Base-by-base conservation (phyloP, 2,113 vertebrate species). In the Climacteris rufus region DNA sequence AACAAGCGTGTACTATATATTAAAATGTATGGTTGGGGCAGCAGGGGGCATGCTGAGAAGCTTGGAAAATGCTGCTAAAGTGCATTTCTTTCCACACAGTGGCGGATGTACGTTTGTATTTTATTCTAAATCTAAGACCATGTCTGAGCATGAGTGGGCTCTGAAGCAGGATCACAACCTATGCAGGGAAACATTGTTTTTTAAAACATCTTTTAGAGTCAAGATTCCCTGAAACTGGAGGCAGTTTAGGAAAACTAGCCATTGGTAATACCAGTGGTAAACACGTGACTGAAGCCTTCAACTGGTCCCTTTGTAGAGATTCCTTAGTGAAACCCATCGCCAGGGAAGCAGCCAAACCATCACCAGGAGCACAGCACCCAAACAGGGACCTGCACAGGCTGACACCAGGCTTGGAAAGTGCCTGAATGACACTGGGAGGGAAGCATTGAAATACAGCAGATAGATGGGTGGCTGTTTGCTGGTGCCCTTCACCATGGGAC, bases 1-100 rank as follows among this genome's bases (percentile, higher is more conserved):
- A 96, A 95, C 76, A 96, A 94, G 90, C 63, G 2, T 94, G 91
- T 91, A 80, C 89, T 77, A 83, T 96, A 94, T 76, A 80, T 91
- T 95, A 90, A 94, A 93, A 88, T 74, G 87, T 96, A 70, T 45
- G 61, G 82, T 35, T 76, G 75, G 47, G 65, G 69, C 0, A 0
- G 68, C 63, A 52, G 70, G 66, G 50, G 71, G 17, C 75, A 77
- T 21, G 49, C 83, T 60, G 89, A 89, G 91, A 84, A 40, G 64
- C 83, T 72, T 89, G 72, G 77, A 81, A 92, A 95, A 83, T 9
- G 40, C 53, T 88, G 66, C 83, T 94, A 17, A 96, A 94, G 37
- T 40, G 6, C 53, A 47, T 94, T 96, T 90, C 72, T 79, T 94
- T 74, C 79, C 40, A 30, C 52, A 11, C 28, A 63, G 45, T 30